phyloP scores from a whole-genome alignment of 2,888 invertebrate species.

The Andrena haemorrhoa region DNA sequence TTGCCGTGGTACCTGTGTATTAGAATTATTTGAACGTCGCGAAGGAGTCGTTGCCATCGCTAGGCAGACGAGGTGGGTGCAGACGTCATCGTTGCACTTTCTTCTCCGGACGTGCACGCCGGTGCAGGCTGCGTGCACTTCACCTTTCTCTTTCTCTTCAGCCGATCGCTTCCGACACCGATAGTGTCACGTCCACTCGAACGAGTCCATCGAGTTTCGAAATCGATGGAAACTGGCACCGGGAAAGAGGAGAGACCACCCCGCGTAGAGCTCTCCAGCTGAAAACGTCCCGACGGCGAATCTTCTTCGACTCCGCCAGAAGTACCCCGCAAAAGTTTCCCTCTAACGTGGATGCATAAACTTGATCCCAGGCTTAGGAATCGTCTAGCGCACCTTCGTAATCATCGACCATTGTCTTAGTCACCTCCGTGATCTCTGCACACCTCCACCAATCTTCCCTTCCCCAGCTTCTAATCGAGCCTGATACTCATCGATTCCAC shows the following conservation, averaged over 20 bases:
- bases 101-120: conserved; percentile 71
- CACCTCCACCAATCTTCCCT: too few species aligned
- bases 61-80: conserved; percentile 58
- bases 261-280: background rate
- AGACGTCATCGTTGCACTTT: conserved; percentile 80
- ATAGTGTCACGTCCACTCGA: conserved; percentile 28
- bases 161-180: conserved; percentile 71
- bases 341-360: too few species aligned
- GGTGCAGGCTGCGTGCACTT: conserved; percentile 77
- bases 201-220: conserved; percentile 25
- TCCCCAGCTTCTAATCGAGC: too few species aligned
- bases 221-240: conserved; percentile 9
- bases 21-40: background rate
- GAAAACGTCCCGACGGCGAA: too few species aligned
- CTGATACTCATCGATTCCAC: too few species aligned
- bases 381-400: too few species aligned
- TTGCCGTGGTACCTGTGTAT: background rate
- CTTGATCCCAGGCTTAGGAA: too few species aligned
- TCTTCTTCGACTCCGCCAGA: background rate
- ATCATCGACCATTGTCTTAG: too few species aligned
- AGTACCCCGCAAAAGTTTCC: too few species aligned
- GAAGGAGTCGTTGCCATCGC: conserved; percentile 45
- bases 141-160: conserved; percentile 82
- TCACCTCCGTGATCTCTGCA: too few species aligned
- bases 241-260: background rate